Base-by-base conservation (phyloP, 2,113 vertebrate genomes). In the Triplophysa siluroides region DNA sequence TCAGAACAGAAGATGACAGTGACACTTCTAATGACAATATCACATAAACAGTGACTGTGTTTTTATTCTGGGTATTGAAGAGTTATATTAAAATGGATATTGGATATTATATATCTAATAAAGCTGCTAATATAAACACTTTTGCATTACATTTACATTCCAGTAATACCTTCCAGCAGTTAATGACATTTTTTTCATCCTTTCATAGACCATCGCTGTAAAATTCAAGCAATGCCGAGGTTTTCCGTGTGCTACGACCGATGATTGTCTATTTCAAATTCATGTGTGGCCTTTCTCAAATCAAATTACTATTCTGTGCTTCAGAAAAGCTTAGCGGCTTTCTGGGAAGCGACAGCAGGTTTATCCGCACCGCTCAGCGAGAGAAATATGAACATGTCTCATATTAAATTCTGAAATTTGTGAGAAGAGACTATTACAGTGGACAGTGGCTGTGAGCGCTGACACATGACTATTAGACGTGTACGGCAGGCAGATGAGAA, bases 401-500 rank as follows among this genome's bases (percentile, higher is more conserved):
- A 79, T 52, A 62, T 64, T 54, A 79, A 79, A 79, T 73, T 60
- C 19, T 72, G 69, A 38, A 65, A 70, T 75, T 64, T 79, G 68
- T 33, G 66, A 63, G 71, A 67, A 18, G 29, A 56, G 68, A 43
- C 66, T 72, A 77, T 77, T 67, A 64, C 69, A 84, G 69, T 45
- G 52, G 50, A 78, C 80, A 52, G 61, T 16, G 38, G 21, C 77
- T 72, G n/a, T 72, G 79, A 69, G 43, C 65, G 43, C 52, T 76
- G 76, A 80, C 77, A 84, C 33, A 47, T 13, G 47, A 24, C 67
- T 43, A 61, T 75, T 52, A 83, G 63, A 69, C 38, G 73, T 38
- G 33, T 76, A 68, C 47, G 21, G 47, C 63, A 86, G 80, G 73
- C 78, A 78, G 75, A 86, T 82, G 68, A 86, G 77, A 29, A 64